phyloP scores from a whole-genome alignment of 2,113 vertebrate genomes.

The Phoxinus phoxinus region DNA sequence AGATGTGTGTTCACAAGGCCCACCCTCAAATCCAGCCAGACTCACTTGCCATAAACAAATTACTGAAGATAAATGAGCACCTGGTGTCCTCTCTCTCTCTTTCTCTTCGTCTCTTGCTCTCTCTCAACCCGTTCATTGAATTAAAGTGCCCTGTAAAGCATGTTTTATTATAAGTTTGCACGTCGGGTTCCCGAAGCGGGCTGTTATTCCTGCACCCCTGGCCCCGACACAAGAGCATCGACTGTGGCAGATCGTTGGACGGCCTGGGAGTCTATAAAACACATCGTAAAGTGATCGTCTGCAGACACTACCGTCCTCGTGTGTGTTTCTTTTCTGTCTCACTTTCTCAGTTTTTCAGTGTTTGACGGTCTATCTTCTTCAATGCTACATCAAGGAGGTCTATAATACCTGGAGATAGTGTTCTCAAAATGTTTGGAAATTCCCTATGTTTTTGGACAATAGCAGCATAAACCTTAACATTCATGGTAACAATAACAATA shows the following conservation, averaged over 20 bases:
- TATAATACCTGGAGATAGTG: background rate
- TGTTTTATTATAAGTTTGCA: slow-evolving; percentile 68
- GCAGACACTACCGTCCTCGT: background rate
- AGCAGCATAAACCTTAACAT: background rate
- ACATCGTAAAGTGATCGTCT: slow-evolving; percentile 47
- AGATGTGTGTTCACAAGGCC: slow-evolving; percentile 43
- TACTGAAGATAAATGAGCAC: slow-evolving; percentile 67
- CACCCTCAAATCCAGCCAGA: slow-evolving; percentile 53
- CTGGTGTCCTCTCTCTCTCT: slow-evolving; percentile 63
- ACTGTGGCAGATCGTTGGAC: slow-evolving; percentile 51
- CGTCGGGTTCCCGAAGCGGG: slow-evolving; percentile 57
- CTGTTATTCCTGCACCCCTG: slow-evolving; percentile 47
- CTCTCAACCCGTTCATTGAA: slow-evolving; percentile 58
- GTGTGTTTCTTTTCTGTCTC: background rate
- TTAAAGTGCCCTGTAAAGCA: slow-evolving; percentile 69
- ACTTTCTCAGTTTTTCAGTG: background rate
- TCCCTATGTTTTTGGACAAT: background rate
- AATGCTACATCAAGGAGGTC: too few relatives aligned
- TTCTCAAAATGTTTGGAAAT: background rate
- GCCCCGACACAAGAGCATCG: slow-evolving; percentile 54
- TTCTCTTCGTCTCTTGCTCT: background rate
- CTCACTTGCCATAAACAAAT: slow-evolving; percentile 68
- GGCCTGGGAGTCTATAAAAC: slow-evolving; percentile 65
- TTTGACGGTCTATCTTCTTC: background rate
- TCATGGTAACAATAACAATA: background rate